Evolutionary conservation across 2,797 vertebrate genomes (phyloP).

Genomic region (Hypotaenidia okinawae): DNA sequence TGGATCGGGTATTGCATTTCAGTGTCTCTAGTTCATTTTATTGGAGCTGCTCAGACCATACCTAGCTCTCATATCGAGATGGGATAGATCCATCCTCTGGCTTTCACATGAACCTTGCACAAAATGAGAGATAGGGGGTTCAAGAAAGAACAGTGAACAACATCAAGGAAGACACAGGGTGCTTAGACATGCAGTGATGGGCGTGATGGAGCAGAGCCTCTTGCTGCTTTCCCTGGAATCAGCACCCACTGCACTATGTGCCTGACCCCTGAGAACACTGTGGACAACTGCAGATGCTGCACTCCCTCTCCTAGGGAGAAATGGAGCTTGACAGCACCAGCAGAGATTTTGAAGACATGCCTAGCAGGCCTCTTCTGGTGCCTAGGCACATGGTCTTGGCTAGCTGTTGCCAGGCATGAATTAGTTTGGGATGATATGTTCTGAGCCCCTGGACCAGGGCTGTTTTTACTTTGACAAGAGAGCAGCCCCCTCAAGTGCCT

Average conservation of each 20-base stretch:
- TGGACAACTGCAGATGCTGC: not conserved
- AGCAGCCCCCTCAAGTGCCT: not conserved
- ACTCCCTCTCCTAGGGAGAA: not conserved
- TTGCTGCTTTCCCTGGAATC: not conserved
- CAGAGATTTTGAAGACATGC: not conserved
- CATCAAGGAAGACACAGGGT: not conserved
- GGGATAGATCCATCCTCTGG: not conserved
- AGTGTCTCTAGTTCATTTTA: not conserved
- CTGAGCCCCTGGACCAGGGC: not conserved
- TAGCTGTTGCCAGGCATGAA: not conserved
- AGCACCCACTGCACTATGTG: not conserved
- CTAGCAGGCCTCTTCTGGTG: not conserved
- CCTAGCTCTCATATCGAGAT: not conserved
- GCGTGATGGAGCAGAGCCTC: not conserved
- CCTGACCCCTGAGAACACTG: not conserved
- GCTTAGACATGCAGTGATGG: accelerated
- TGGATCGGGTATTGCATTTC: not conserved
- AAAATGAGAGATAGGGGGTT: not conserved
- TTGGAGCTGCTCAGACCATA: not conserved
- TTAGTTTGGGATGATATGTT: not conserved
- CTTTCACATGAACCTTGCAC: not conserved
- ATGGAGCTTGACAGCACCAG: not conserved
- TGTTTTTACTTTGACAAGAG: not conserved
- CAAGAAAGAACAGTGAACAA: not conserved
- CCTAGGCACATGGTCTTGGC: not conserved